These are phyloP conservation scores for Diogma glabrata DNA, from an alignment of 2,888 invertebrate genomes.

Conservation along the genomic window DNA sequence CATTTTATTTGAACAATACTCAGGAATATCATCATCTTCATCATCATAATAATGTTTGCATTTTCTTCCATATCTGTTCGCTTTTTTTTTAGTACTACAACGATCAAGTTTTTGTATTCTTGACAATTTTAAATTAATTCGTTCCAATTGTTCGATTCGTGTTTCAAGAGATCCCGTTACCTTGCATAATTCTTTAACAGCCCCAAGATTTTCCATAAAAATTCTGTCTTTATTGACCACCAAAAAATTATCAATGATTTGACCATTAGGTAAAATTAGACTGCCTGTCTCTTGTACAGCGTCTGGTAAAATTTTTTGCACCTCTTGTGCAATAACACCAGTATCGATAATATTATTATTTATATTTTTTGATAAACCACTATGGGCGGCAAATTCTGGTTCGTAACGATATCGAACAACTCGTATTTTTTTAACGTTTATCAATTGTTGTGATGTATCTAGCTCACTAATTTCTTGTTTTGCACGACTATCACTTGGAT, in stretches of 20 bases:
- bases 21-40: slow-evolving; percentile 37
- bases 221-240: slow-evolving; percentile 98
- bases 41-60: slow-evolving; percentile 19
- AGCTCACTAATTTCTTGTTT: slow-evolving; percentile 87
- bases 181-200: slow-evolving; percentile 93
- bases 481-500: slow-evolving; percentile 88
- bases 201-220: slow-evolving; percentile 97
- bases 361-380: slow-evolving; percentile 58
- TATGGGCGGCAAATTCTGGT: slow-evolving; percentile 74
- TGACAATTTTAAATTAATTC: slow-evolving; percentile 48
- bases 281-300: slow-evolving; percentile 92
- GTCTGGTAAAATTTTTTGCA: slow-evolving; percentile 81
- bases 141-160: slow-evolving; percentile 86
- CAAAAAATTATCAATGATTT: slow-evolving; percentile 82
- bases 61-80: neutral
- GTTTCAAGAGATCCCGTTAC: slow-evolving; percentile 90
- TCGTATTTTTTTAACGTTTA: slow-evolving; percentile 79
- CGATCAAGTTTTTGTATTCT: slow-evolving; percentile 29
- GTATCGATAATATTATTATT: slow-evolving; percentile 47
- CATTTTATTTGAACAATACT: slow-evolving; percentile 76
- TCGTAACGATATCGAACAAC: slow-evolving; percentile 88
- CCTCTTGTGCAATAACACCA: slow-evolving; percentile 93
- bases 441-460: slow-evolving; percentile 80
- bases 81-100: slow-evolving; percentile 1
- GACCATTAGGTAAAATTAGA: slow-evolving; percentile 74